phyloP scores from a whole-genome alignment of 2,113 vertebrate genomes.

The Bagarius yarrelli region DNA sequence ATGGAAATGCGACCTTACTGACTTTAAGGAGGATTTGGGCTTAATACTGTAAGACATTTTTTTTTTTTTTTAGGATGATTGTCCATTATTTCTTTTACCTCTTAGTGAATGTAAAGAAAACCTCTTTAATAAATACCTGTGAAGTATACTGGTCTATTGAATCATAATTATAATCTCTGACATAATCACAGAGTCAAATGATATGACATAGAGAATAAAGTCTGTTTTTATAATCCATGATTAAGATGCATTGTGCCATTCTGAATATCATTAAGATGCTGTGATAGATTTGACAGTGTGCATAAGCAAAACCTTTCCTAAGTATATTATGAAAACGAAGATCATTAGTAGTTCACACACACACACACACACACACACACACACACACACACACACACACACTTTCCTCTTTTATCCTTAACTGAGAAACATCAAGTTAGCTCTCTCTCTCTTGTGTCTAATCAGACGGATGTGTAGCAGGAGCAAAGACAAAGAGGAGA shows the following conservation, averaged over 20 bases:
- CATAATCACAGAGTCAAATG: background rate
- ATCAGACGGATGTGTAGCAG: slow-evolving; percentile 53
- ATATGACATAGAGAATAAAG: background rate
- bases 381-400: too few relatives aligned
- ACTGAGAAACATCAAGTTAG: slow-evolving; percentile 31
- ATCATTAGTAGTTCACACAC: slow-evolving; percentile 34
- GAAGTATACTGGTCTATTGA: background rate
- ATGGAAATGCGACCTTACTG: background rate
- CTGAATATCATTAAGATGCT: slow-evolving; percentile 22
- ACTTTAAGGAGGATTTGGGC: background rate
- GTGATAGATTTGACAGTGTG: slow-evolving; percentile 62
- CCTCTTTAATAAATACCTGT: background rate
- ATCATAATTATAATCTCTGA: background rate
- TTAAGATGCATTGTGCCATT: slow-evolving; percentile 58
- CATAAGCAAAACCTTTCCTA: slow-evolving; percentile 52
- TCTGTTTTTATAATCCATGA: background rate
- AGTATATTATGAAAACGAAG: slow-evolving; percentile 56
- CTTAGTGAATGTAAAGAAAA: background rate
- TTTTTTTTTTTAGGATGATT: too few relatives aligned
- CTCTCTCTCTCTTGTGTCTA: slow-evolving; percentile 35
- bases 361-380: slow-evolving; percentile 2
- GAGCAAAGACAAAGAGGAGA: slow-evolving; percentile 67
- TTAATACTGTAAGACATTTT: background rate
- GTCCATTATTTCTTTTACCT: background rate
- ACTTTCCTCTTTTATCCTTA: slow-evolving; percentile 5